Conservation (phyloP, 1,140 invertebrate genomes). For the Bombus superbus region DNA sequence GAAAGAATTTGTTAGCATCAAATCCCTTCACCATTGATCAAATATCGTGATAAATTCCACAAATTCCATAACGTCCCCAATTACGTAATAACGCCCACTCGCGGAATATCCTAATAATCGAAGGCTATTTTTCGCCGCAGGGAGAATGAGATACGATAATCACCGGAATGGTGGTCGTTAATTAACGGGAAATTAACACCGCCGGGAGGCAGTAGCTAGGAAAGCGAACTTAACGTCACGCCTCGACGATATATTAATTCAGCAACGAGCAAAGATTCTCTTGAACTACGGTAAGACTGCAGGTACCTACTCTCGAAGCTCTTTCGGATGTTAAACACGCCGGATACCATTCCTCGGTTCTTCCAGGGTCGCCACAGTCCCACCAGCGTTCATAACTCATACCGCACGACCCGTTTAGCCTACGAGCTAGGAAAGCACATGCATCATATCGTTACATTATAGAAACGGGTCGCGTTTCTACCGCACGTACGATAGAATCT, state of each 20-base stretch:
- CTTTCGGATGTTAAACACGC: constrained; percentile 62
- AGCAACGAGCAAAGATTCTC: constrained; percentile 51
- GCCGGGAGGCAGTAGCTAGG: not conserved
- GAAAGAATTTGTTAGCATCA: too few species aligned
- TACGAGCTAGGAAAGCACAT: constrained; percentile 48
- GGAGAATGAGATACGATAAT: not conserved
- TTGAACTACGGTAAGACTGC: not conserved
- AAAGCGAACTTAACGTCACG: constrained; percentile 24
- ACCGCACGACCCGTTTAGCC: constrained; percentile 40
- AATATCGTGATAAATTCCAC: too few species aligned
- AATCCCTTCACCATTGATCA: too few species aligned
- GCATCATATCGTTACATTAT: constrained; percentile 71
- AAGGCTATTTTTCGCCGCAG: not conserved
- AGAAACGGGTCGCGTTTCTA: constrained; percentile 68
- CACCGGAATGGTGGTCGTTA: constrained; percentile 15
- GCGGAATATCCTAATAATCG: not conserved
- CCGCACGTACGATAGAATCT: constrained; percentile 42
- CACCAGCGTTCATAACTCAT: constrained; percentile 64
- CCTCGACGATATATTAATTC: constrained; percentile 56
- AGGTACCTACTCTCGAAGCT: constrained; percentile 6
- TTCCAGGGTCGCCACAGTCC: constrained; percentile 44
- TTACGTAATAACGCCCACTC: too few species aligned
- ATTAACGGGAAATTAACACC: constrained; percentile 48
- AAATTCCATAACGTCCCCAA: too few species aligned
- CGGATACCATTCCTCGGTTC: constrained; percentile 50